phyloP scores from a whole-genome alignment of 1,140 invertebrate species.

The Bombus confusus region DNA sequence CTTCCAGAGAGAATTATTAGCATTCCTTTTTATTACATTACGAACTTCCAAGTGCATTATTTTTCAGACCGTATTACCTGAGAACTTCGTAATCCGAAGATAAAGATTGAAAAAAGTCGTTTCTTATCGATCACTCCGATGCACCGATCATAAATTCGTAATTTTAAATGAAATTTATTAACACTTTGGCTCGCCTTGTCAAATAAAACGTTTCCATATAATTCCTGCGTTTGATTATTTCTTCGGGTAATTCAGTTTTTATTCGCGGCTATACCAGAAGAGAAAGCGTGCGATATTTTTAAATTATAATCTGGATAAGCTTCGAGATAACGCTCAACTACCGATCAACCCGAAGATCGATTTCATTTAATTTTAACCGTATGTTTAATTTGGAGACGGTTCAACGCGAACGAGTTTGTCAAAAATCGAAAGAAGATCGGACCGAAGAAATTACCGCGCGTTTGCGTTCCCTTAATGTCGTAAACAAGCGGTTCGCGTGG shows the following conservation, averaged over 20 bases:
- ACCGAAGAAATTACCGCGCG: slow-evolving; percentile 14
- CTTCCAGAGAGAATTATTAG: neutral
- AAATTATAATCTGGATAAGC: neutral
- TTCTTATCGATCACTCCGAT: neutral
- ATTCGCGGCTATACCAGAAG: neutral
- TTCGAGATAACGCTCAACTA: neutral
- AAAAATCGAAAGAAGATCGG: too few species aligned
- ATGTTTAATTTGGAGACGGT: neutral
- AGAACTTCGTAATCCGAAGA: neutral
- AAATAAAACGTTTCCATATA: neutral
- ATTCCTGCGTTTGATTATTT: neutral
- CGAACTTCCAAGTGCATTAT: neutral
- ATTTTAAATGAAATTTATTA: neutral
- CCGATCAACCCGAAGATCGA: too few species aligned
- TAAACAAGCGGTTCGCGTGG: slow-evolving; percentile 34
- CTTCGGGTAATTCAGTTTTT: neutral
- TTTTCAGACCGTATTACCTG: neutral
- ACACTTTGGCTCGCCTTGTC: neutral
- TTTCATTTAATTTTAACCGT: neutral
- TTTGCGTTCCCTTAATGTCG: slow-evolving; percentile 3
- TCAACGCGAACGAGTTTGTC: too few species aligned
- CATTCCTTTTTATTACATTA: neutral
- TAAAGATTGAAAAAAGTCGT: neutral
- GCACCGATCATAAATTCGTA: neutral
- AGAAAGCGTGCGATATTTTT: neutral